Evolutionary conservation across 2,113 vertebrate species (phyloP).

Genomic region (Austrofundulus limnaeus): DNA sequence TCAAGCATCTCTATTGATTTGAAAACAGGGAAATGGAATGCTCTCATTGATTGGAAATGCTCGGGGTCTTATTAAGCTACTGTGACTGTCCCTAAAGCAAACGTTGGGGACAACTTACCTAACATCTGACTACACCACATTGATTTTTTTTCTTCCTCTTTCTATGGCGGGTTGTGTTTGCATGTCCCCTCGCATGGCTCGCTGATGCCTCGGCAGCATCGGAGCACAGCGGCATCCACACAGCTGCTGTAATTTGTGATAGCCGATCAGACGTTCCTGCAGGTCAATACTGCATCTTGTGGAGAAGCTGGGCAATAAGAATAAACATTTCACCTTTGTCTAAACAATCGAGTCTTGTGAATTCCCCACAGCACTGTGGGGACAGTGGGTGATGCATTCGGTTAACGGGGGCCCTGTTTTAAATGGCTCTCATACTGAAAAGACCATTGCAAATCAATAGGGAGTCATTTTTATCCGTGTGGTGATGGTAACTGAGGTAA

Average conservation of each 20-base stretch:
- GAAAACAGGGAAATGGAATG: constrained; percentile 63
- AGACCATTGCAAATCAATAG: constrained; percentile 54
- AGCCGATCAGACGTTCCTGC: constrained; percentile 59
- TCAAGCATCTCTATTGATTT: constrained; percentile 77
- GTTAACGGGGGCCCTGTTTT: constrained; percentile 42
- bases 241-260: constrained; percentile 73
- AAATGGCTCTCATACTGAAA: constrained; percentile 56
- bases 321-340: constrained; percentile 81
- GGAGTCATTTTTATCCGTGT: constrained; percentile 42
- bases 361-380: constrained; percentile 61
- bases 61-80: constrained; percentile 80
- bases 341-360: constrained; percentile 71
- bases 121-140: constrained; percentile 76
- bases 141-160: constrained; percentile 58
- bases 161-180: constrained; percentile 62
- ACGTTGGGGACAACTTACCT: constrained; percentile 69
- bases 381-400: constrained; percentile 66
- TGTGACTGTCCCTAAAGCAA: constrained; percentile 72
- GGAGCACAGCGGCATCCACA: constrained; percentile 35
- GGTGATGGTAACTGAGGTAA: constrained; percentile 31
- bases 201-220: constrained; percentile 26
- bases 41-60: constrained; percentile 77
- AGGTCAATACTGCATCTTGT: constrained; percentile 73
- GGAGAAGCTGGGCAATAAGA: constrained; percentile 72
- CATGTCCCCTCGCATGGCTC: constrained; percentile 56